A percentile compares a stretch with the other conserved stretches of the same genome.
These are phyloP conservation scores for Glyptemys insculpta DNA, from an alignment of 2,797 vertebrate species.

Conservation along the genomic window DNA sequence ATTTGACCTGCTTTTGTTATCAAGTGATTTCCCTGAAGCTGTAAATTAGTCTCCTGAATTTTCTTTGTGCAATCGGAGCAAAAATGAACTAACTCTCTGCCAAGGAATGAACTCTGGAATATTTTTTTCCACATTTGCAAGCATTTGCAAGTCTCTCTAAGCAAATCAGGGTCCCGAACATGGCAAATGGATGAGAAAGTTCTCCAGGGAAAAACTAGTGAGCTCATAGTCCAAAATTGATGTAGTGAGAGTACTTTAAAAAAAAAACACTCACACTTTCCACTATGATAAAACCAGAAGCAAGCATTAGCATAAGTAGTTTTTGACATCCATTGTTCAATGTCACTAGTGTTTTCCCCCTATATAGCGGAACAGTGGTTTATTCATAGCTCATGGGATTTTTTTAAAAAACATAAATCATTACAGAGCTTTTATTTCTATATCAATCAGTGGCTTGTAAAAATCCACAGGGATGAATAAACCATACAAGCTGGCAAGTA, in stretches of 20 bases:
- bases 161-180: slow-evolving; percentile 77
- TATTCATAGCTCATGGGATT: slow-evolving; percentile 78
- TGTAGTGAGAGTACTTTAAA: slow-evolving; percentile 78
- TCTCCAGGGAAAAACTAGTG: slow-evolving; percentile 74
- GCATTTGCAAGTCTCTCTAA: slow-evolving; percentile 68
- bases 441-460: slow-evolving; percentile 80
- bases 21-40: slow-evolving; percentile 6
- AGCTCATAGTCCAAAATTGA: slow-evolving; percentile 81
- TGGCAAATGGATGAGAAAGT: slow-evolving; percentile 71
- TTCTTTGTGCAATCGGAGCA: slow-evolving; percentile 44
- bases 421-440: slow-evolving; percentile 25
- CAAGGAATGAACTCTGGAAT: slow-evolving; percentile 60
- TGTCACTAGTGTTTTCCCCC: slow-evolving; percentile 60
- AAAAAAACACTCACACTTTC: slow-evolving; percentile 81
- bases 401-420: slow-evolving; percentile 73
- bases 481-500: slow-evolving; percentile 71
- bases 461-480: slow-evolving; percentile 81
- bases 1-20: background rate
- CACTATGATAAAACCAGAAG: slow-evolving; percentile 87
- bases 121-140: slow-evolving; percentile 72
- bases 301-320: slow-evolving; percentile 67
- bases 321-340: slow-evolving; percentile 80
- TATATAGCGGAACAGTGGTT: slow-evolving; percentile 74
- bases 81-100: slow-evolving; percentile 68
- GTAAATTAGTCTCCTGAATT: slow-evolving; percentile 1